Evolutionary conservation across 2,888 invertebrate genomes (phyloP).

Genomic region (Volucella bombylans): DNA sequence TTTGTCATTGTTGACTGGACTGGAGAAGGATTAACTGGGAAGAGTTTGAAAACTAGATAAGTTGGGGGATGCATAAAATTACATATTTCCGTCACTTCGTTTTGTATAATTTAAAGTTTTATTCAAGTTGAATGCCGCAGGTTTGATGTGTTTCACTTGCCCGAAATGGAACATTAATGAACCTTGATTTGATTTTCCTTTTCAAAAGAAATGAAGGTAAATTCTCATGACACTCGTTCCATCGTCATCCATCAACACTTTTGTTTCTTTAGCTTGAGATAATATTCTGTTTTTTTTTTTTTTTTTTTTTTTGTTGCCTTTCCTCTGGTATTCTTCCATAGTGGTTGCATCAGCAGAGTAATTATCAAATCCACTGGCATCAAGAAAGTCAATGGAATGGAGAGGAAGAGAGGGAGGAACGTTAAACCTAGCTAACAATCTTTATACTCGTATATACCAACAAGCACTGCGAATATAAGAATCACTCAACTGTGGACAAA

Average conservation of each 20-base stretch:
- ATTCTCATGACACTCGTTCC: conserved; percentile 67
- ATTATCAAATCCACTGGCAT: conserved; percentile 70
- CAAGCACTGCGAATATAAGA: conserved; percentile 37
- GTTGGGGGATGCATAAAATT: no score
- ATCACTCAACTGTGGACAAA: conserved; percentile 66
- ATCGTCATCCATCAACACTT: conserved; percentile 67
- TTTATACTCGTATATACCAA: neutral
- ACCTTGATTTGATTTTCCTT: conserved; percentile 67
- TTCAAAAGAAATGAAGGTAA: conserved; percentile 52
- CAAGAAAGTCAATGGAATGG: conserved; percentile 49
- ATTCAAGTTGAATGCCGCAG: neutral
- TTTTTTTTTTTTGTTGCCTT: conserved; percentile 10
- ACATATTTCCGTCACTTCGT: no score
- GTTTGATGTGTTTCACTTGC: conserved; percentile 6
- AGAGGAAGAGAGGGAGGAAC: conserved; percentile 8
- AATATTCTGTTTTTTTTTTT: conserved; percentile 17
- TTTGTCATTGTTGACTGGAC: no score
- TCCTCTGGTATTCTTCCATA: neutral
- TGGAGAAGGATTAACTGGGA: no score
- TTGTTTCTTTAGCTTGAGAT: conserved; percentile 13
- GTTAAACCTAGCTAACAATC: no score
- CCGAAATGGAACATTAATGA: conserved; percentile 53
- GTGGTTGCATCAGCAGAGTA: conserved; percentile 55
- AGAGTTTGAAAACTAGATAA: no score
- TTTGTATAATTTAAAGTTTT: neutral